Percentiles rank a stretch among this genome's conserved stretches.
phyloP scores from a whole-genome alignment of 2,888 invertebrate species.

The Prosopocoilus inquinatus region DNA sequence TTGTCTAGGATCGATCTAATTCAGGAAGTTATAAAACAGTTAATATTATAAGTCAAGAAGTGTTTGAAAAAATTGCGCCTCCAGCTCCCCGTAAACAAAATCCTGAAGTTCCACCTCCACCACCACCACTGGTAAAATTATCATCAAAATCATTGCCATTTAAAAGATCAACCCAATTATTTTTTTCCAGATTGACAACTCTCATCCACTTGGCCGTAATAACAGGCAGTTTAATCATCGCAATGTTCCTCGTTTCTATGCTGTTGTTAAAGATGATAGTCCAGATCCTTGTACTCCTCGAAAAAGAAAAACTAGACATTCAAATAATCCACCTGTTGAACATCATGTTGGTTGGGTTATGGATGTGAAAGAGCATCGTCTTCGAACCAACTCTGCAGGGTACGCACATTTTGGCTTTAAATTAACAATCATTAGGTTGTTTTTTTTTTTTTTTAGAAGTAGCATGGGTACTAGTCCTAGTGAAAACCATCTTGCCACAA shows the following conservation, averaged over 20 bases:
- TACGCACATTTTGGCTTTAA: slow-evolving; percentile 37
- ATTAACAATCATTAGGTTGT: slow-evolving; percentile 3
- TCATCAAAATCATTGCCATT: background rate
- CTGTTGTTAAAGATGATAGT: slow-evolving; percentile 79
- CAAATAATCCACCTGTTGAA: slow-evolving; percentile 89
- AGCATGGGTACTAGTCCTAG: slow-evolving; percentile 76
- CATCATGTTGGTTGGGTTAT: slow-evolving; percentile 98
- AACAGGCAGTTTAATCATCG: slow-evolving; percentile 39
- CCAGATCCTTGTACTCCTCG: slow-evolving; percentile 68
- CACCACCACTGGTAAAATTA: slow-evolving; percentile 57
- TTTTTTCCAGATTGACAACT: slow-evolving; percentile 5
- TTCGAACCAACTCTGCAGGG: slow-evolving; percentile 76
- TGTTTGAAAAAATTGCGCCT: slow-evolving; percentile 77
- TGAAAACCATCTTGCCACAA: slow-evolving; percentile 62
- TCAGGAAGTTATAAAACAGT: slow-evolving; percentile 76
- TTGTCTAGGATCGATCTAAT: slow-evolving; percentile 50
- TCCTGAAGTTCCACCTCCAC: slow-evolving; percentile 80
- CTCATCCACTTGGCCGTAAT: slow-evolving; percentile 5
- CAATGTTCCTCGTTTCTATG: slow-evolving; percentile 86
- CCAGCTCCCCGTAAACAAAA: slow-evolving; percentile 64
- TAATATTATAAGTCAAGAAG: slow-evolving; percentile 83
- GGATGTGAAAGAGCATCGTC: slow-evolving; percentile 82
- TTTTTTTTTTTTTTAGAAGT: slow-evolving; percentile 54
- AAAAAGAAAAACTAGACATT: slow-evolving; percentile 89
- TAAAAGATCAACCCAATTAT: background rate